Conservation (phyloP, 1,140 invertebrate species). For the Nixonia krombeini region DNA sequence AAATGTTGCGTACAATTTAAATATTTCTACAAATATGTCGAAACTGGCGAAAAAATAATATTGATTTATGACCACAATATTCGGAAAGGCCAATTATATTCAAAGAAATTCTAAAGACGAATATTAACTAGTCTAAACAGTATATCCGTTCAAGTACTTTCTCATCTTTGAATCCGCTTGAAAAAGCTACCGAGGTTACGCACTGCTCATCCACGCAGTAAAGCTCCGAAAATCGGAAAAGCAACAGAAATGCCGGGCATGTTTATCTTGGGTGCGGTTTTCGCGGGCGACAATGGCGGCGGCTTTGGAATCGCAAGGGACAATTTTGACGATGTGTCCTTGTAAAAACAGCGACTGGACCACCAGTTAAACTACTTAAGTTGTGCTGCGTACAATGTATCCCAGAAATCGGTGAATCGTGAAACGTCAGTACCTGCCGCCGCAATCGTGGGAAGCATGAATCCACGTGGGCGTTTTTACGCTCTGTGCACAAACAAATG, state of each 20-base stretch:
- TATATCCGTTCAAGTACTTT: conserved; percentile 22
- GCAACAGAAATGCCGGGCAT: conserved; percentile 28
- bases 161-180: too few species aligned
- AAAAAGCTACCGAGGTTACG: conserved; percentile 27
- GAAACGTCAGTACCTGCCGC: conserved; percentile 14
- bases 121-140: conserved; percentile 26
- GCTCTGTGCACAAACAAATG: too few species aligned
- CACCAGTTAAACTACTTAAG: conserved; percentile 1
- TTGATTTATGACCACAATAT: conserved; percentile 27
- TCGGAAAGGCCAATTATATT: conserved; percentile 15
- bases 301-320: conserved; percentile 32
- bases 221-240: conserved; percentile 40
- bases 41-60: conserved; percentile 28
- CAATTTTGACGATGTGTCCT: conserved; percentile 22
- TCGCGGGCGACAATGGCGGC: conserved; percentile 3
- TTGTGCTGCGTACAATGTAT: conserved; percentile 22
- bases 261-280: conserved; percentile 35
- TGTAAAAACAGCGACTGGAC: conserved; percentile 27
- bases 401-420: conserved; percentile 36
- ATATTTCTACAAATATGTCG: too few species aligned
- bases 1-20: too few species aligned
- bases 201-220: conserved; percentile 20
- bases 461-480: background rate
- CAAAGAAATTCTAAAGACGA: conserved; percentile 17
- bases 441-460: conserved; percentile 33